A percentile compares a stretch with the other conserved stretches of the same genome.
Conservation (phyloP, 2,888 invertebrate genomes). For the Synergus gifuensis region DNA sequence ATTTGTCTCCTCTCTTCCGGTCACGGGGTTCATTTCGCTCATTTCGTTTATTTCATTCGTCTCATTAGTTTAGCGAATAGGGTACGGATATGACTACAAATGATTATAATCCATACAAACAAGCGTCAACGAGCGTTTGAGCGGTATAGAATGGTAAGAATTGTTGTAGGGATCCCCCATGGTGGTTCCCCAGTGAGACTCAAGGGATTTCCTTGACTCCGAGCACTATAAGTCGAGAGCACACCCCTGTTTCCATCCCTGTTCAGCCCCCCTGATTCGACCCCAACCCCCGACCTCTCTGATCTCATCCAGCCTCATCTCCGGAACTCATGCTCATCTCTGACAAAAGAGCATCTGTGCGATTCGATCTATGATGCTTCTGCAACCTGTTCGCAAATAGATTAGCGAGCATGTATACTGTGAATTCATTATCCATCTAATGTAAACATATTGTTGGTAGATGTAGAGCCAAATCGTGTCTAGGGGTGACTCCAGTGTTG, state of each 20-base stretch:
- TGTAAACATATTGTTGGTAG: constrained; percentile 75
- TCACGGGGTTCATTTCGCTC: constrained; percentile 44
- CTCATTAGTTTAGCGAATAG: constrained; percentile 60
- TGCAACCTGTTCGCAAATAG: constrained; percentile 73
- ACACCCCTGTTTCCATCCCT: constrained; percentile 51
- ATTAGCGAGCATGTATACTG: constrained; percentile 59
- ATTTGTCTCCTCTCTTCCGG: constrained; percentile 29
- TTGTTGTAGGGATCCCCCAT: constrained; percentile 61
- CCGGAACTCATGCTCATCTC: constrained; percentile 61
- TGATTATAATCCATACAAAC: constrained; percentile 72
- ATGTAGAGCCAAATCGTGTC: constrained; percentile 9
- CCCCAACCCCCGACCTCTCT: constrained; percentile 54
- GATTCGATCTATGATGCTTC: constrained; percentile 63
- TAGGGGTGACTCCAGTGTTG: background rate
- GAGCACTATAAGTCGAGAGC: constrained; percentile 45
- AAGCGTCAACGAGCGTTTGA: constrained; percentile 76
- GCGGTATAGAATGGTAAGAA: constrained; percentile 72
- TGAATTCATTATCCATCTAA: constrained; percentile 77
- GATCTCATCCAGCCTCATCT: constrained; percentile 59
- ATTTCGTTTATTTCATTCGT: constrained; percentile 59
- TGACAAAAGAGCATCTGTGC: constrained; percentile 73
- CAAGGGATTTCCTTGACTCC: constrained; percentile 65
- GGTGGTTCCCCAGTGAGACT: constrained; percentile 59
- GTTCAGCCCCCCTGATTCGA: constrained; percentile 53
- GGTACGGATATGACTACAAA: constrained; percentile 59